Base-by-base conservation (phyloP, 2,888 invertebrate species). In the Amblyjoppa proteus region DNA sequence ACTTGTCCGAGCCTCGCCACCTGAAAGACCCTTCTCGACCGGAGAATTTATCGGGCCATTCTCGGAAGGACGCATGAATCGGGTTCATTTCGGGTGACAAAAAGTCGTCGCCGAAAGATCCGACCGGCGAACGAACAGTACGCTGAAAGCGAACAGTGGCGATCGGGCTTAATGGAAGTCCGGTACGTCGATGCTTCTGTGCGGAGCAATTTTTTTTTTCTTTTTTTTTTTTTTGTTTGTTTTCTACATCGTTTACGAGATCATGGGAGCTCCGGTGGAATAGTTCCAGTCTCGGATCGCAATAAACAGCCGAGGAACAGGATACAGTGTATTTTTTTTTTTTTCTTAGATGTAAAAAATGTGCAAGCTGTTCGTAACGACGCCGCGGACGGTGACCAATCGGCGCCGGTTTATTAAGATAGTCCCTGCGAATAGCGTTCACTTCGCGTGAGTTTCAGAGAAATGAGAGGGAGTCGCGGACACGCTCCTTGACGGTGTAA, bases 1-100 rank as follows among this genome's bases (percentile, higher is more conserved):
- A 89, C 89, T 91, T 90, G 90, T 90, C 90, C 91, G 89, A 88
- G 89, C 41, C 64, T 41, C 49, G 45, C n/a, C 49, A 1, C n/a
- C 34, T 13, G n/a, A 16, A 64, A 31, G 64, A 64, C 31, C 31
- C 31, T 34, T 34, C 31, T 34, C 64, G 31, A 34, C 58, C 11
- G 58, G 45, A 20, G 25, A 58, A 25, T 58, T 58, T 25, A 58
- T 58, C 28, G 58, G 13, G 58, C 13, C 11, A 25, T 58, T 58
- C 58, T 58, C 58, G 25, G 58, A 58, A 58, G 20, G 58, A 25
- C 58, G 58, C 58, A 25, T 25, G 58, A 58, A 58, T 58, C 58
- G 58, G 28, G 25, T 11, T 58, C 25, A 11, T 58, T 58, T 58
- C 28, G 28, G 3, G 28, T 25, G 20, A 58, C 20, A 58, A 25